Evolutionary conservation across 2,797 vertebrate genomes (phyloP).

Genomic region (Nyctibius grandis): DNA sequence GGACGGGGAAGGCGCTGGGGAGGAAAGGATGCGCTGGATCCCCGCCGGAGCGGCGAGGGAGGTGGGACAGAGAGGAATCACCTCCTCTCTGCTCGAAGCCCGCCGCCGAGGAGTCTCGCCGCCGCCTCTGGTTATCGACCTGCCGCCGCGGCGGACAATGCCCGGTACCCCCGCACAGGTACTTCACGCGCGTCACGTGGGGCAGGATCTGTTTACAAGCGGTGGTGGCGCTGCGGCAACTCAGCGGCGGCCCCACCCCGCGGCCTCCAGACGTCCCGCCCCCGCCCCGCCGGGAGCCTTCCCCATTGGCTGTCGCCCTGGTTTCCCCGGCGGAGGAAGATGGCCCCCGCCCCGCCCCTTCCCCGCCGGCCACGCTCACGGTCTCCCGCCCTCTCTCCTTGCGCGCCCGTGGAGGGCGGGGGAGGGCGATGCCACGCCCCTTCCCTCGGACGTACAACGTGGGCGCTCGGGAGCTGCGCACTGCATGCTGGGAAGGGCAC

Average conservation of each 20-base stretch:
- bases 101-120: background rate
- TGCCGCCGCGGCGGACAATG: background rate
- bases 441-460: accelerated
- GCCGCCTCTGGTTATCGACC: background rate
- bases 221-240: conserved; percentile 30
- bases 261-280: background rate
- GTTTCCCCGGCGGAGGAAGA: background rate
- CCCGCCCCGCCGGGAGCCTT: accelerated
- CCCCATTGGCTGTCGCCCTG: background rate
- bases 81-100: background rate
- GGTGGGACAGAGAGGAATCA: background rate
- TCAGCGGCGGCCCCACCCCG: background rate
- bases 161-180: background rate
- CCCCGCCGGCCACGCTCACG: background rate
- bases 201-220: conserved; percentile 89
- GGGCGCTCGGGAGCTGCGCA: accelerated
- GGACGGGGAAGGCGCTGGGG: background rate
- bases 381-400: too few relatives aligned
- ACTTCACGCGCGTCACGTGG: conserved; percentile 65
- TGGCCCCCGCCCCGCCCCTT: background rate
- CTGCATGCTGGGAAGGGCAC: background rate
- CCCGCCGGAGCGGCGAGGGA: background rate
- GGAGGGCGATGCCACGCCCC: background rate
- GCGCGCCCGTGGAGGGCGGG: background rate
- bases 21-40: background rate